Evolutionary conservation across 2,888 invertebrate species (phyloP), one percentile per base, ranked within the genome.

Genomic region (Hirtodrosophila cameraria): DNA sequence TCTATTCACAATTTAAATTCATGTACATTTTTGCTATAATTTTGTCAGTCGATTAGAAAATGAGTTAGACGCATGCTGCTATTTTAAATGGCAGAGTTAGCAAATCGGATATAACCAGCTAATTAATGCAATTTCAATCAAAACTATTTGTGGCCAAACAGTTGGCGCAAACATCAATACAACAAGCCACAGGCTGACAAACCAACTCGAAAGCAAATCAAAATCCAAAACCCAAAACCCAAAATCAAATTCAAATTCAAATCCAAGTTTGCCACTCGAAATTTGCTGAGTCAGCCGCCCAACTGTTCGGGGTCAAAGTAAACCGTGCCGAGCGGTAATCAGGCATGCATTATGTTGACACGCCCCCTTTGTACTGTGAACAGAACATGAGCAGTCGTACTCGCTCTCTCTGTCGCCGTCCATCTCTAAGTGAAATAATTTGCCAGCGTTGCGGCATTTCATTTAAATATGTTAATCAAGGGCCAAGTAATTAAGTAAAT

Each of bases 401-500:
- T 36, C 16, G 7, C 15, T 33, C 28, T 16, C 28, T 23, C 18
- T 18, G 3, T 18, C 35, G n/a, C n/a, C n/a, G n/a, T n/a, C n/a
- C n/a, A n/a, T 12, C 31, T 12, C 20, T 42, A 48, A 55, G 74
- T 48, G 38, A 69, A 69, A 60, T 66, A 60, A 72, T 73, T 73
- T 73, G 61, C 73, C 45, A 62, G 49, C 55, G 45, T 73, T 73
- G 74, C 52, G 57, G 68, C 74, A 67, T 74, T 69, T 74, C 80
- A 82, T 85, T 69, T 74, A 65, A 73, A 70, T 74, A 71, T 80
- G 76, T 74, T 71, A 80, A 80, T 80, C 65, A 85, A 78, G 80
- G 85, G 70, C 60, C 85, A 66, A 77, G 85, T 80, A 85, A 80
- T 80, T 80, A 80, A 85, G 64, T 85, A 85, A 85, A 80, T 85